Base-by-base conservation (phyloP, 2,113 vertebrate genomes). In the Lepus timidus region DNA sequence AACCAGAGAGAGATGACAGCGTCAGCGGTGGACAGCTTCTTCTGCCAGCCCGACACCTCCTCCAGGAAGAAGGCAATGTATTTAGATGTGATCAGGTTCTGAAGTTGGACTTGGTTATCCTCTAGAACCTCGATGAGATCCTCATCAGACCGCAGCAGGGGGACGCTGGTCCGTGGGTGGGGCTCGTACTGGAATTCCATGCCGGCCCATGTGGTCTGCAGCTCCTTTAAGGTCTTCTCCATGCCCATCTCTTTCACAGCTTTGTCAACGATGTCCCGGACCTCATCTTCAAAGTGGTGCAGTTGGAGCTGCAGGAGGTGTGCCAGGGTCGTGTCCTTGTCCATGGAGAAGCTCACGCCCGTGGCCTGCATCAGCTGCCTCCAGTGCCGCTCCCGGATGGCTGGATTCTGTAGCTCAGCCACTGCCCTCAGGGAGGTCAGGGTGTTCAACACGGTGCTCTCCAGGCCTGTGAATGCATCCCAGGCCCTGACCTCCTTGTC, bases 61-160 rank as follows among this genome's bases (percentile, higher is more conserved):
- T 99, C 99, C 97, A 99, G 95, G 98, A 99, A 99, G 96, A 99
- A 99, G 25, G 98, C 97, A 1, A 99, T 98, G 62, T 99, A 98
- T 96, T 99, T 99, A 83, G 99, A 99, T 0, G 98, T 98, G 98
- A 99, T 99, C 44, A 99, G 98, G 93, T 99, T 99, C 98, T 99
- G 99, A 84, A 99, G 98, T 93, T 99, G 99, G 58, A 99, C 99
- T 94, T 99, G 99, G 98, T 99, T 99, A 96, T 99, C 99, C 82
- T 99, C 99, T 90, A 99, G 98, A 6, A 98, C 99, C 94, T 99
- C 99, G 0, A 99, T 98, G 64, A 99, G 99, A 52, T 99, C 99
- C 94, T 99, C 99, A 0, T 99, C 98, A 0, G 98, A 98, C 73
- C 96, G 98, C 84, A 99, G 98, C 95, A 99, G 95, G 0, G 98